Percentiles rank a stretch among this genome's conserved stretches.
phyloP scores from a whole-genome alignment of 2,797 vertebrate genomes.

The Myotis daubentonii region DNA sequence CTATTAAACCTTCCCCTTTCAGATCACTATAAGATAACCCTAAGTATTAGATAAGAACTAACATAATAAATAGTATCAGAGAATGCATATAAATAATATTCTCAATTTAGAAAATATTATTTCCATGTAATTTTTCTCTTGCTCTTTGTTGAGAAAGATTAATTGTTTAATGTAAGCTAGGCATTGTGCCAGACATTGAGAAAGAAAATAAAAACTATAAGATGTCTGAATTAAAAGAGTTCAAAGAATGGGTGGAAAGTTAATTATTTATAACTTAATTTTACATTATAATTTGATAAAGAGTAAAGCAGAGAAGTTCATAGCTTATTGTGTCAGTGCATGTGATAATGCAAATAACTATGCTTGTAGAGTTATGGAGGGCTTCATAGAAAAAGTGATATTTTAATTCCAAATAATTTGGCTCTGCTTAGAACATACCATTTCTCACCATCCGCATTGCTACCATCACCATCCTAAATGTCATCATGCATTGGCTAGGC shows the following conservation, averaged over 20 bases:
- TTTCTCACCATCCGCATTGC: not conserved
- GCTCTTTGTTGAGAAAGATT: not conserved
- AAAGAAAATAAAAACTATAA: not conserved
- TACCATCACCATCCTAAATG: not conserved
- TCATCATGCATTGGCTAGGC: not conserved
- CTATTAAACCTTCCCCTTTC: not conserved
- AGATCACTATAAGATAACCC: not conserved
- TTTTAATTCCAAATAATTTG: not conserved
- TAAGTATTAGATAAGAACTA: not conserved
- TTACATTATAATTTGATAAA: not conserved
- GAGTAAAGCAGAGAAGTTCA: not conserved
- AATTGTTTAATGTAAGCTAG: not conserved
- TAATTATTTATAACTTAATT: not conserved
- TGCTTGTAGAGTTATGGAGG: not conserved
- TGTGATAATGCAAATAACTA: not conserved
- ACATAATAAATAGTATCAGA: not conserved
- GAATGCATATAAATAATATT: not conserved
- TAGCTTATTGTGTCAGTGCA: not conserved
- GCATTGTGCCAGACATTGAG: not conserved
- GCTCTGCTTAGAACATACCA: not conserved
- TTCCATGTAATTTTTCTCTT: not conserved
- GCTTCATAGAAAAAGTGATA: not conserved
- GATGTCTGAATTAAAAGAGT: not conserved
- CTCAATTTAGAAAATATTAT: not conserved
- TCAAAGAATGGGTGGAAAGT: not conserved